Percentiles rank a stretch among this genome's conserved stretches.
These are phyloP conservation scores for Minunthozetes semirufus DNA, from an alignment of 2,888 invertebrate species.

Conservation along the genomic window DNA sequence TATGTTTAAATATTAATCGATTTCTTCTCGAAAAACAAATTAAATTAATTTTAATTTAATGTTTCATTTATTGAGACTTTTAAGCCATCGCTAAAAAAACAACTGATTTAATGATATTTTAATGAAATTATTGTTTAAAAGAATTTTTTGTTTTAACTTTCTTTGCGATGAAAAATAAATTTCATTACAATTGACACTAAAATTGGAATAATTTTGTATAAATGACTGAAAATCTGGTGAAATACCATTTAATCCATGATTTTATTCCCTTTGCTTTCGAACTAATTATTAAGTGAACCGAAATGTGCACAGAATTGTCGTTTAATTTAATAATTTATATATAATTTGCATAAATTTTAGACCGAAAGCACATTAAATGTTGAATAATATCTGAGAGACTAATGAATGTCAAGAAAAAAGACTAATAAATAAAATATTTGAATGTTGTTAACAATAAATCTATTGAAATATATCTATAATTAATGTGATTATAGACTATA, in stretches of 20 bases:
- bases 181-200: constrained; percentile 26
- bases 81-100: constrained; percentile 23
- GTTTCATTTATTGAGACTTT: constrained; percentile 1
- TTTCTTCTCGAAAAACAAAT: not conserved
- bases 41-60: not conserved
- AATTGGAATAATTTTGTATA: constrained; percentile 2
- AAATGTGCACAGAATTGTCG: not conserved
- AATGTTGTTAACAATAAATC: not conserved
- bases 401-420: not conserved
- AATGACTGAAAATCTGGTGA: not conserved
- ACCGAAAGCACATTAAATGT: not conserved
- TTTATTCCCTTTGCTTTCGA: not conserved
- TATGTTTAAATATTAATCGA: not conserved
- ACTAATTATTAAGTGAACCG: not conserved
- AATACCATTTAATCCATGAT: not conserved
- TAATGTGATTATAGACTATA: not conserved
- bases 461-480: not conserved
- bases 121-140: constrained; percentile 13
- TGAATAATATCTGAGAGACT: not conserved
- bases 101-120: not conserved
- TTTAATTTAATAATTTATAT: no score
- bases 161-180: constrained; percentile 10
- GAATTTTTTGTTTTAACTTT: not conserved
- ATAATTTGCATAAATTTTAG: not conserved
- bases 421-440: not conserved